Evolutionary conservation across 2,888 invertebrate species (phyloP), one percentile per base, ranked within the genome.

Genomic region (Nymphalis polychloros): DNA sequence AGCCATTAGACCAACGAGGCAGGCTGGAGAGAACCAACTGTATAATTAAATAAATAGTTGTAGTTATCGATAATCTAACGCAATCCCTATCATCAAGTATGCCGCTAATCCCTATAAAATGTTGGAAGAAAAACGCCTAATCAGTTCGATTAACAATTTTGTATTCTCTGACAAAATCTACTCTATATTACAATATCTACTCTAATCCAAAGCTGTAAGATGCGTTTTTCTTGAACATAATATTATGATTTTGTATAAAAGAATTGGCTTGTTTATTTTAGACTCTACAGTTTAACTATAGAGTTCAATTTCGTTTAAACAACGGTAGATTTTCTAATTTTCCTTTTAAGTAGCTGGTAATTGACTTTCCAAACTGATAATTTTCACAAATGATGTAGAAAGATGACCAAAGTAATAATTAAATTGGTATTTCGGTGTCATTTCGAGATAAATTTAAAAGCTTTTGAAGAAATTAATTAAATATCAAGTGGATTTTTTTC

Each of bases 61-160:
- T 16, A 19, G 41, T 10, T 35, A 41, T 57, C 57, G 57, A 57
- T 57, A 19, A 41, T n/a, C 19, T 27, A 19, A 41, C 10, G 17
- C 57, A 57, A 41, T 57, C 41, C 19, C 57, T 57, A 41, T 41
- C 41, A 57, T 55, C 53, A 55, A 55, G 8, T 35, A 57, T 57
- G 13, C 41, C 3, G 5, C 35, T 57, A 57, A 57, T 57, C 35
- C 35, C 57, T 41, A 41, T 57, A 19, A 41, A 57, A 35, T 19
- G 41, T 61, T 49, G 55, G 61, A 31, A 67, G 55, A 61, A 61
- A 65, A 67, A 62, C 66, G 63, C 69, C 69, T 61, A 31, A 66
- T 67, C 52, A 61, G 60, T 52, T 67, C 63, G 59, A 69, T 71
- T 69, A 64, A 63, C 71, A 69, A 68, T 31, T 53, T 64, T 59